A percentile compares a stretch with the other conserved stretches of the same genome.
Evolutionary conservation across 2,113 vertebrate genomes (phyloP).

Genomic region (Chunga burmeisteri): DNA sequence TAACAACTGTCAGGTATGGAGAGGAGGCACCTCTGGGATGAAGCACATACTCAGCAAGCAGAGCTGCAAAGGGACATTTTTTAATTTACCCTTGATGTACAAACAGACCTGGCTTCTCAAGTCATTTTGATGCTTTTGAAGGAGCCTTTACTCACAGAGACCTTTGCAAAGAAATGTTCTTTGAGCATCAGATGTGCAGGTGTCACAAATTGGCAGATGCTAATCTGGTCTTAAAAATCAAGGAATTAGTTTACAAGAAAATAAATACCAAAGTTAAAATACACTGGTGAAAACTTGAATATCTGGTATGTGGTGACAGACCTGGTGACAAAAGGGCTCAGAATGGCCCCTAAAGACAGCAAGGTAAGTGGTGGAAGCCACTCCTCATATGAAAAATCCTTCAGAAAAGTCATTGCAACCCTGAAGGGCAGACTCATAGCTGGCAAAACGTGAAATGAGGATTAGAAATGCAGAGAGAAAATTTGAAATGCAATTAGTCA

Average conservation of each 20-base stretch:
- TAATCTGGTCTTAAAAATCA: background rate
- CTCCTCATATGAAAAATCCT: background rate
- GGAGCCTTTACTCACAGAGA: background rate
- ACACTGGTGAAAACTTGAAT: background rate
- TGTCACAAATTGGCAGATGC: background rate
- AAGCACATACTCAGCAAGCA: background rate
- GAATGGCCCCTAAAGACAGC: background rate
- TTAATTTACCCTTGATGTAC: background rate
- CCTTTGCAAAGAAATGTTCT: background rate
- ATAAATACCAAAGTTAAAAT: background rate
- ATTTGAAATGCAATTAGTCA: slow-evolving; percentile 1
- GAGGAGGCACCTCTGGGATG: background rate
- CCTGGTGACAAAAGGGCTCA: background rate
- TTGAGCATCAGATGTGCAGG: background rate
- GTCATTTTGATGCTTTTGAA: background rate
- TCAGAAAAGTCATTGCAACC: background rate
- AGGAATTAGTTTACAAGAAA: background rate
- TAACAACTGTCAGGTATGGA: background rate
- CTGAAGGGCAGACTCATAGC: background rate
- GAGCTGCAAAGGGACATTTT: background rate
- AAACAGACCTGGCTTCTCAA: background rate
- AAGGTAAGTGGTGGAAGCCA: background rate
- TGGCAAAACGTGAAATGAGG: background rate
- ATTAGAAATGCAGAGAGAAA: slow-evolving; percentile 5
- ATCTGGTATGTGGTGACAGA: background rate